These are phyloP conservation scores for Abramis brama DNA, from an alignment of 2,113 vertebrate species.

Conservation along the genomic window DNA sequence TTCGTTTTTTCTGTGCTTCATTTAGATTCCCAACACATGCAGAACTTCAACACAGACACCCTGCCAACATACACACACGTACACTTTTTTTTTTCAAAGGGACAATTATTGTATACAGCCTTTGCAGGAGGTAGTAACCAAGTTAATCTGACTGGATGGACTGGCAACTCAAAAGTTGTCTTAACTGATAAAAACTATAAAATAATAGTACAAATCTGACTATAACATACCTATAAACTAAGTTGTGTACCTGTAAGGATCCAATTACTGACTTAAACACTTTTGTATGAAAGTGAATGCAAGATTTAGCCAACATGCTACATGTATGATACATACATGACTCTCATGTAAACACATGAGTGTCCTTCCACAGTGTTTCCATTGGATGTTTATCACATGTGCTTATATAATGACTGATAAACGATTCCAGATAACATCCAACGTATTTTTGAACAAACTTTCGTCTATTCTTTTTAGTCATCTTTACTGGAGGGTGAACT, in stretches of 20 bases:
- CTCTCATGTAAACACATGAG: constrained; percentile 26
- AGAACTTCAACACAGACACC: constrained; percentile 2
- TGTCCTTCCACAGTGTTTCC: neutral
- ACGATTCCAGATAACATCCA: neutral
- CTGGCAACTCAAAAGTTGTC: constrained; percentile 1
- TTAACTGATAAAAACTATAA: neutral
- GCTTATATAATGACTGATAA: neutral
- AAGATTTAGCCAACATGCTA: neutral
- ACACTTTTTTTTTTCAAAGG: neutral
- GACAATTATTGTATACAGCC: neutral
- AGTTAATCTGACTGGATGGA: constrained; percentile 2
- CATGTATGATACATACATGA: constrained; percentile 4
- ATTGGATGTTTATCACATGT: constrained; percentile 2
- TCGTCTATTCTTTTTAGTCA: neutral
- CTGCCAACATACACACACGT: neutral
- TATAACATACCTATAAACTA: neutral
- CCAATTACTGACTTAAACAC: neutral
- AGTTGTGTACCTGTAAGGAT: neutral
- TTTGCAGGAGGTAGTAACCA: constrained; percentile 26
- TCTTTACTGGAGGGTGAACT: constrained; percentile 7
- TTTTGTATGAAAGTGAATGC: neutral
- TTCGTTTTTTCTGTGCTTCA: constrained; percentile 37
- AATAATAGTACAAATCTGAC: neutral
- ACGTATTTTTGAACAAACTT: neutral
- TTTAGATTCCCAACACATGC: constrained; percentile 49